Base-by-base conservation (phyloP, 2,113 vertebrate species). In the Phaethornis superciliosus region DNA sequence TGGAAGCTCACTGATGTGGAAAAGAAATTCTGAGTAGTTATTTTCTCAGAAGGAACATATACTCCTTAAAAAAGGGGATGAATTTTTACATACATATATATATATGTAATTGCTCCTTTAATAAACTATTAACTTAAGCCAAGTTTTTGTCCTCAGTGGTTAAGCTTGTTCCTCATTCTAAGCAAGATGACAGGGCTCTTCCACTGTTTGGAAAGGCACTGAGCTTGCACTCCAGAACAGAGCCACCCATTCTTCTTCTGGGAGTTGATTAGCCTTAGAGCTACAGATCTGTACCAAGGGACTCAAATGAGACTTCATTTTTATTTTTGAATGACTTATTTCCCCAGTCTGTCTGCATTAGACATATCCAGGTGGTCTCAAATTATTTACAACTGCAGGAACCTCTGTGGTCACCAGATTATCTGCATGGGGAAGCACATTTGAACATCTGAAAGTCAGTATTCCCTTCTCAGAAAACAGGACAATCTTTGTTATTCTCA, bases 381-480 rank as follows among this genome's bases (percentile, higher is more conserved):
- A 88, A 86, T 95, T 93, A 93, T 95, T 95, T 96, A 90, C 88
- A 95, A 93, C 90, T 88, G 72, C 88, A 93, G 88, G 69, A 94
- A 90, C 44, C 82, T 93, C 85, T 91, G 88, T 87, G 86, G 92
- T 90, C 76, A 94, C 65, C 78, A 80, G 80, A 95, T 97, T 96
- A 95, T 94, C 93, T 97, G 69, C 80, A 90, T 84, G 80, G 72
- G 77, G 77, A 96, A 90, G 56, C 88, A 91, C 65, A 94, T 83
- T 88, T 88, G 23, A 78, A 90, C 65, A 94, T 85, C 86, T 88
- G 23, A 78, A 90, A 93, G 79, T 59, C 68, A 60, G 59, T 64
- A 65, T 95, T 90, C 68, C 60, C 82, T 95, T 91, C 85, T 88
- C 83, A 79, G 93, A 88, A 95, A 95, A 95, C 76, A 96, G 54